Base-by-base conservation (phyloP, 2,113 vertebrate genomes). In the Psophia crepitans region DNA sequence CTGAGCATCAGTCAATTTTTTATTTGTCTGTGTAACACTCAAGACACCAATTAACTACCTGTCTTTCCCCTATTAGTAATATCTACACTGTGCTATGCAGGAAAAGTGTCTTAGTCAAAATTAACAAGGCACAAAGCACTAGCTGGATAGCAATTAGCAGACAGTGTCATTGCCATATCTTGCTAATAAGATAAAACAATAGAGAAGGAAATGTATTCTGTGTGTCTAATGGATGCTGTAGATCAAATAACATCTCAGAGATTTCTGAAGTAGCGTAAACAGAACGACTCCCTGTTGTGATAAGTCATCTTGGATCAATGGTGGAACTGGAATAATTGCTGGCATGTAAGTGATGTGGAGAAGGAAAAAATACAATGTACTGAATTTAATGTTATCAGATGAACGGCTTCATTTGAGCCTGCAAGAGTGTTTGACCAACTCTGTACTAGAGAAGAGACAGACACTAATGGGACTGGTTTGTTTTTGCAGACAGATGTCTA, bases 101-200 rank as follows among this genome's bases (percentile, higher is more conserved):
- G 83, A 88, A 51, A 83, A 75, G 37, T n/a, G 57, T 61, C 73
- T 84, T 82, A 91, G 83, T 90, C 92, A 89, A 91, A 96, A 97
- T 97, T 97, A 97, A 95, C 96, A 94, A 95, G 94, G 79, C 95
- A 89, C 81, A 91, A 96, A 96, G 69, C 81, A 73, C 35, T 76
- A 65, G 92, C 22, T 84, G 86, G 84, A n/a, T 76, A 60, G 94
- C 92, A 97, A 97, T 97, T 96, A 97, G 86, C 92, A 95, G 89
- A 57, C 61, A 82, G 79, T 92, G 92, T 93, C 97, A 93, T 71
- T 79, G 92, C 84, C 35, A 14, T 57, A 82, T 94, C 86, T 94
- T 87, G 18, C 91, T 96, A 95, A 95, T 96, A 95, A 92, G 95
- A 95, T 89, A 81, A 91, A 96, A 91, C 49, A 79, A 68, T 64